Evolutionary conservation across 2,113 vertebrate genomes (phyloP), one percentile per base, ranked within the genome.

Genomic region (Anolis carolinensis): DNA sequence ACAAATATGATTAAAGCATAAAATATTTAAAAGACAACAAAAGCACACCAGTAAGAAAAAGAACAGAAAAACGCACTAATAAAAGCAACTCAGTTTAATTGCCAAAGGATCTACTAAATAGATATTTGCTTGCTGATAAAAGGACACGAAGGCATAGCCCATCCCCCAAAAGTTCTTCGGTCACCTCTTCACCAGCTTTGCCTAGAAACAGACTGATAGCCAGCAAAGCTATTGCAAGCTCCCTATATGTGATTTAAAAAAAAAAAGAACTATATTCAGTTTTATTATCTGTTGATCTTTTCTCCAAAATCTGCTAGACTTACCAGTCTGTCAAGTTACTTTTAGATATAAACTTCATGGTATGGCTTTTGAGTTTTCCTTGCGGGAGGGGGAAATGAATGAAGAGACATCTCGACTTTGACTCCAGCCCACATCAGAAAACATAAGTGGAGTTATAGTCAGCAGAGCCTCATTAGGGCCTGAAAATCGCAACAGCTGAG

Each of bases 381-480:
- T 50, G 18, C 50, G 39, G 39, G 65, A 32, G 59, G 30, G 44
- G 55, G 52, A 21, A 79, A 82, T 88, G 86, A 86, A 1, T 1
- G 55, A 88, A 93, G 52, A 50, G 50, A 82, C 89, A 74, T 76
- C 67, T 89, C 68, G 79, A 89, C 86, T 93, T 88, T 88, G 71
- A 93, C 89, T 92, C 82, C 83, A 71, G 86, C 71, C 83, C 55
- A 90, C 71, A 87, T 91, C 86, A 92, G 90, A 92, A 92, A 93
- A 89, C n/a, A 3, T 87, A 87, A 88, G 89, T 84, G 87, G 50
- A 62, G 81, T 74, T 86, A 87, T 4, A 91, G 89, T 83, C 85
- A 87, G 89, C 82, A 90, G 91, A 93, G 88, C 80, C 92, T 93
- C 89, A 91, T 92, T 94, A 92, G 90, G 82, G 23, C 71, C 75